Evolutionary conservation across 2,888 invertebrate genomes (phyloP), one percentile per base, ranked within the genome.

Genomic region (Diadegma fenestrale): DNA sequence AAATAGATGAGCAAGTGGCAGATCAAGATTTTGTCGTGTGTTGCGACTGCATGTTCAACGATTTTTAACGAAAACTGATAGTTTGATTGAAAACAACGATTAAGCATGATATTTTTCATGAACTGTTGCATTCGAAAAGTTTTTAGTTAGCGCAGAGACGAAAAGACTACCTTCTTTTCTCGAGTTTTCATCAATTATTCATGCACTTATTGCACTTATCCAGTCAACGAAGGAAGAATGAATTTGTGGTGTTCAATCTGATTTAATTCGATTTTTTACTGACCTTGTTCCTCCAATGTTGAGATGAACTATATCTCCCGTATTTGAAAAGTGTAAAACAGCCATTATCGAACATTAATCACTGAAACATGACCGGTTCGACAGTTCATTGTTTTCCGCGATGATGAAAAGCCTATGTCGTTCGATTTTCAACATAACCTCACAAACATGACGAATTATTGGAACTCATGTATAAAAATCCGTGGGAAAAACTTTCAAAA

Each of bases 201-300:
- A 7, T 51, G 10, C n/a, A 7, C 8, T n/a, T 26, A 58, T 26
- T n/a, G n/a, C n/a, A n/a, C n/a, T n/a, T n/a, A n/a, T n/a, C 10
- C 0, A 58, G 17, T 45, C 4, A 45, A 45, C 45, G 17, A 45
- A 17, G 2, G 2, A 45, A 4, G 2, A 17, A 45, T 45, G 14
- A 45, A 17, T 26, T 22, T 26, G 12, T 58, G 26, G 14, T 58
- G 58, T 58, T 6, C n/a, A 33, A 51, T 77, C 48, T 78, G 22
- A 41, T 30, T 14, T 58, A 58, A 1, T 45, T 26, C 76, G 41
- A 54, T 73, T 71, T 72, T 84, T 71, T 68, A 92, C 94, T 94
- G 95, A 98, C 98, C 97, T 97, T 91, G 97, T 98, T 87, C 99
- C 99, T 84, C 99, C 99, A 89, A 99, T 98, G 94, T 99, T 99